A percentile compares a stretch with the other conserved stretches of the same genome.
Conservation (phyloP, 2,113 vertebrate species). For the Psephotus haematonotus region DNA sequence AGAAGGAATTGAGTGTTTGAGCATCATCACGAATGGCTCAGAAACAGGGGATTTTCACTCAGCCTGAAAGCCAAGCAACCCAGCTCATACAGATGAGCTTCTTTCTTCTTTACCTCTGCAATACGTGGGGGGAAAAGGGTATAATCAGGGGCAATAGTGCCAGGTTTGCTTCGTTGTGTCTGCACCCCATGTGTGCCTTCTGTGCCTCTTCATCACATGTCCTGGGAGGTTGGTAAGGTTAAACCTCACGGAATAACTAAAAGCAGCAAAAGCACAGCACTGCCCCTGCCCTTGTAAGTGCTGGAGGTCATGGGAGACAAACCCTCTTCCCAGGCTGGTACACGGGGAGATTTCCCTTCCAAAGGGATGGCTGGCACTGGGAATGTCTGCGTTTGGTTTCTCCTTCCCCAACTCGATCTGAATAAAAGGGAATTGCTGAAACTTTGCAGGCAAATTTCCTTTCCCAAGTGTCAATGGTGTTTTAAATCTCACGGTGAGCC, state of each 20-base stretch:
- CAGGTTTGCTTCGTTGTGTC: not conserved
- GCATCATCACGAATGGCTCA: not conserved
- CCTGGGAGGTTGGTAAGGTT: not conserved
- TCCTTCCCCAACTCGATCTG: not conserved
- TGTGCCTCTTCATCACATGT: not conserved
- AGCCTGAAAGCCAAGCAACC: not conserved
- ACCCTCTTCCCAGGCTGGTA: not conserved
- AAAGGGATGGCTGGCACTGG: not conserved
- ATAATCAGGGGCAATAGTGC: not conserved
- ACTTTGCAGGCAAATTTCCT: not conserved
- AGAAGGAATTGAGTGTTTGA: not conserved
- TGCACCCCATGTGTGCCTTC: fast-evolving
- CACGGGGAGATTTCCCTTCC: not conserved
- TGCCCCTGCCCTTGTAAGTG: not conserved
- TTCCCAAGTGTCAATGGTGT: no score
- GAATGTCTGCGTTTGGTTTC: not conserved
- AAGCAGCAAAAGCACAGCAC: not conserved
- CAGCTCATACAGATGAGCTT: not conserved
- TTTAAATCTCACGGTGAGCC: no score
- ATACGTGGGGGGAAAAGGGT: not conserved
- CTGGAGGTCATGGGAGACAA: not conserved
- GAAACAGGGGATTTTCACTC: not conserved
- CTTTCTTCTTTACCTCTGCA: not conserved
- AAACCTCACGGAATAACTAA: not conserved
- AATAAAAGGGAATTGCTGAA: not conserved